Percentiles rank a stretch among this genome's conserved stretches.
phyloP scores from a whole-genome alignment of 1,140 invertebrate genomes.

The Hyles euphorbiae region DNA sequence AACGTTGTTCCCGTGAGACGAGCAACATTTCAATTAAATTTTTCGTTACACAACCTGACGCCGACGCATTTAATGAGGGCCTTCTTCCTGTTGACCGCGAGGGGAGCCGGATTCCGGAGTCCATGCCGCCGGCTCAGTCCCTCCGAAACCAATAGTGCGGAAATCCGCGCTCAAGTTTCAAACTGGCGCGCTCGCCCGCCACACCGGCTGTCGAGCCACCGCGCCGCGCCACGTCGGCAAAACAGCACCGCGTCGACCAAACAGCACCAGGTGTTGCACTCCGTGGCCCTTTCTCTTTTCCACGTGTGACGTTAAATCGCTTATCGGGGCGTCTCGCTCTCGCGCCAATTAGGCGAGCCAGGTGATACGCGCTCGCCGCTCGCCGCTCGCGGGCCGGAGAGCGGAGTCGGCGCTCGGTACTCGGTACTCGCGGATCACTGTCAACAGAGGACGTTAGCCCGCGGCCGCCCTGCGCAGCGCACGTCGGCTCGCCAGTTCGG shows the following conservation, averaged over 20 bases:
- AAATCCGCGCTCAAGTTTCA: slow-evolving; percentile 60
- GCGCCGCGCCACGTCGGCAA: slow-evolving; percentile 20
- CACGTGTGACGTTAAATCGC: slow-evolving; percentile 36
- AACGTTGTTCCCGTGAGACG: too few relatives aligned
- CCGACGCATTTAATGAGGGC: slow-evolving; percentile 26
- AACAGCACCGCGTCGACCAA: slow-evolving; percentile 39
- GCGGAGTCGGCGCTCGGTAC: too few relatives aligned
- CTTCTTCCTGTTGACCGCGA: slow-evolving; percentile 34
- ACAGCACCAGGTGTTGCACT: slow-evolving; percentile 43
- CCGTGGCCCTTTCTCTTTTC: slow-evolving; percentile 45
- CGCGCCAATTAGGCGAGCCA: slow-evolving; percentile 45
- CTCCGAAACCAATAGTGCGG: slow-evolving; percentile 41
- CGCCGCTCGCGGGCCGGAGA: slow-evolving; percentile 8
- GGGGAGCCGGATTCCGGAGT: slow-evolving; percentile 10
- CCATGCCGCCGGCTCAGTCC: slow-evolving; percentile 15
- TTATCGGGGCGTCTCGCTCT: slow-evolving; percentile 39
- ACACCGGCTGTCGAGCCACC: slow-evolving; percentile 1
- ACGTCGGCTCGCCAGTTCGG: slow-evolving; percentile 26
- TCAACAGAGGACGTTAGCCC: slow-evolving; percentile 57
- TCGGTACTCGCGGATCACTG: slow-evolving; percentile 8
- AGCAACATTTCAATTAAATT: slow-evolving; percentile 1
- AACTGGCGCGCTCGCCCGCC: slow-evolving; percentile 20
- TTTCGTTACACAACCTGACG: not conserved
- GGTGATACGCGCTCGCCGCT: slow-evolving; percentile 37
- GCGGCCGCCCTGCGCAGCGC: slow-evolving; percentile 38